Evolutionary conservation across 2,797 vertebrate species (phyloP).

Genomic region (Decapterus maruadsi): DNA sequence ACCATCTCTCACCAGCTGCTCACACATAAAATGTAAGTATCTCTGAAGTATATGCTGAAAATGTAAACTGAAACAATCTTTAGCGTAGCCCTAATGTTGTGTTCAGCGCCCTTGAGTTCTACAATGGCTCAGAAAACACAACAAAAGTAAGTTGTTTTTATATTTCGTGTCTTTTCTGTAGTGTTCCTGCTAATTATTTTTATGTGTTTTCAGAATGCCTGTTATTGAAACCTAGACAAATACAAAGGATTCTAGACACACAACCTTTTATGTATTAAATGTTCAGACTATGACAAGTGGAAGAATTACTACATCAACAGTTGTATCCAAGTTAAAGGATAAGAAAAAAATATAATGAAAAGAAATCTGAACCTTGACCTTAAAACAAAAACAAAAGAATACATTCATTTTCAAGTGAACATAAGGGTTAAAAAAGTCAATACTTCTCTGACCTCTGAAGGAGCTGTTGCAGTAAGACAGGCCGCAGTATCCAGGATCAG

Average conservation of each 20-base stretch:
- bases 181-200: no score
- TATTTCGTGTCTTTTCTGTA: no score
- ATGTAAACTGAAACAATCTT: neutral
- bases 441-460: constrained; percentile 66
- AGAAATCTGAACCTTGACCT: neutral
- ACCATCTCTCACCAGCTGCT: constrained; percentile 71
- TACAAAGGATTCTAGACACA: neutral
- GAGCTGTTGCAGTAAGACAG: constrained; percentile 57
- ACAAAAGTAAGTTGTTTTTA: no score
- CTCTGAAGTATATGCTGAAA: neutral
- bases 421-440: neutral
- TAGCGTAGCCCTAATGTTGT: neutral
- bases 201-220: no score
- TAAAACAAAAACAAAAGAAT: neutral
- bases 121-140: no score
- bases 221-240: neutral
- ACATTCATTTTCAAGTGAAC: neutral
- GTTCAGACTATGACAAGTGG: neutral
- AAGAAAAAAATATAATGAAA: neutral
- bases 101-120: no score
- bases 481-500: constrained; percentile 52
- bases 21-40: neutral
- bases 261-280: neutral
- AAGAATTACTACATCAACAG: neutral
- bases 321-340: neutral